These are phyloP conservation scores for Trachelipus rathkii DNA, from an alignment of 1,140 invertebrate genomes.

Conservation along the genomic window DNA sequence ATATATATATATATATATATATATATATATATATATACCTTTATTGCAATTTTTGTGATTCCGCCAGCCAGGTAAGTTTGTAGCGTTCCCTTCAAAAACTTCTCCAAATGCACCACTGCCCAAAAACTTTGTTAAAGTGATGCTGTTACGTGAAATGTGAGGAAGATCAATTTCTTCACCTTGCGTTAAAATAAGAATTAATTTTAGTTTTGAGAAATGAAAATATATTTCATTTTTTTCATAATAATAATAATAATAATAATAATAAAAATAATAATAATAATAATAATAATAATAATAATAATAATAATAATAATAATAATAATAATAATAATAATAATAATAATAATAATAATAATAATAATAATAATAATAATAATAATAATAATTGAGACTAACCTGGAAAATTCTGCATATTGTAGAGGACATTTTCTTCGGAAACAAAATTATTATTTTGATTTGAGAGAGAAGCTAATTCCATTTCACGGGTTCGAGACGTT, in stretches of 20 bases:
- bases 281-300: no score
- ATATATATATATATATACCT: conserved; percentile 56
- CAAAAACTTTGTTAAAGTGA: conserved; percentile 78
- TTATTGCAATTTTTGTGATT: conserved; percentile 73
- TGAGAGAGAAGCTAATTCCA: conserved; percentile 52
- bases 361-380: no score
- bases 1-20: conserved; percentile 23
- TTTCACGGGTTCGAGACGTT: conserved; percentile 44
- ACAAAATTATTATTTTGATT: conserved; percentile 50
- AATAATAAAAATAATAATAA: no score
- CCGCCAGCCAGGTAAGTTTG: conserved; percentile 54
- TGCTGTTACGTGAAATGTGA: conserved; percentile 71
- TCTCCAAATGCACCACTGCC: conserved; percentile 94
- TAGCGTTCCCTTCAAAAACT: conserved; percentile 83
- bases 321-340: no score
- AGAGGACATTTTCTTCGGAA: conserved; percentile 53
- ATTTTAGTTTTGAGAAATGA: no score
- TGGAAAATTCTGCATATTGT: conserved; percentile 46
- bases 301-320: no score
- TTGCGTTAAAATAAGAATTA: no score
- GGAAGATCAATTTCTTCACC: conserved; percentile 57
- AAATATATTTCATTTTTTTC: no score
- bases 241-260: no score
- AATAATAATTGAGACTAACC: no score
- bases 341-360: no score